Evolutionary conservation across 2,888 invertebrate species (phyloP).

Genomic region (Acrocyrtus sp.): DNA sequence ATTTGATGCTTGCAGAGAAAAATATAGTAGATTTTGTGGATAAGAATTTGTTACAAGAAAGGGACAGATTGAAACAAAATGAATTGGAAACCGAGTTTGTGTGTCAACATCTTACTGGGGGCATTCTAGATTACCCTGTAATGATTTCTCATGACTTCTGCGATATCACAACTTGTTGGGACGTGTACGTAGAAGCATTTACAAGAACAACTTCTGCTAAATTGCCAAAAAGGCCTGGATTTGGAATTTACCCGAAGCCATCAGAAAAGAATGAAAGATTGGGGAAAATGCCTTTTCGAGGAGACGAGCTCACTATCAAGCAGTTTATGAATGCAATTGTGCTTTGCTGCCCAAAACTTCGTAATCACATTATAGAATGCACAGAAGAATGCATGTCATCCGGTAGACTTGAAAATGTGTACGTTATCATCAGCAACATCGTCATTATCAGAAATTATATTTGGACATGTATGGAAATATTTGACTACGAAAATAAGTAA

Average conservation of each 20-base stretch:
- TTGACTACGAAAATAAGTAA: slow-evolving; percentile 62
- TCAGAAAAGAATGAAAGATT: slow-evolving; percentile 56
- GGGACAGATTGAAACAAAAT: slow-evolving; percentile 60
- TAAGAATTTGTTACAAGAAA: slow-evolving; percentile 62
- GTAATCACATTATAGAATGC: slow-evolving; percentile 60
- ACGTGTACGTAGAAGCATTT: slow-evolving; percentile 61
- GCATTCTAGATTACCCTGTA: slow-evolving; percentile 60
- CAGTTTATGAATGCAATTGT: slow-evolving; percentile 61
- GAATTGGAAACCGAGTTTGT: slow-evolving; percentile 62
- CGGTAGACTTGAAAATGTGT: slow-evolving; percentile 61
- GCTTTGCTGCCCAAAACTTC: slow-evolving; percentile 57
- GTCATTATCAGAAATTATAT: slow-evolving; percentile 62
- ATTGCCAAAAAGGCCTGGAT: slow-evolving; percentile 58
- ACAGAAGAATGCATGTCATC: slow-evolving; percentile 59
- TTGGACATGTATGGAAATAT: slow-evolving; percentile 61
- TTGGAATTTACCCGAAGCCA: slow-evolving; percentile 53
- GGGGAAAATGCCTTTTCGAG: slow-evolving; percentile 62
- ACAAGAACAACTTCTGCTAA: slow-evolving; percentile 51
- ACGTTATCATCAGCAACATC: slow-evolving; percentile 62
- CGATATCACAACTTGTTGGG: slow-evolving; percentile 62
- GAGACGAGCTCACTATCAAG: slow-evolving; percentile 61
- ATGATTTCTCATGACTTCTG: slow-evolving; percentile 63
- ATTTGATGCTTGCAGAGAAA: slow-evolving; percentile 62
- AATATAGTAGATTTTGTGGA: slow-evolving; percentile 63
- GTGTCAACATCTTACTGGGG: slow-evolving; percentile 62